phyloP scores from a whole-genome alignment of 2,888 invertebrate genomes.

The Hipparchia semele region DNA sequence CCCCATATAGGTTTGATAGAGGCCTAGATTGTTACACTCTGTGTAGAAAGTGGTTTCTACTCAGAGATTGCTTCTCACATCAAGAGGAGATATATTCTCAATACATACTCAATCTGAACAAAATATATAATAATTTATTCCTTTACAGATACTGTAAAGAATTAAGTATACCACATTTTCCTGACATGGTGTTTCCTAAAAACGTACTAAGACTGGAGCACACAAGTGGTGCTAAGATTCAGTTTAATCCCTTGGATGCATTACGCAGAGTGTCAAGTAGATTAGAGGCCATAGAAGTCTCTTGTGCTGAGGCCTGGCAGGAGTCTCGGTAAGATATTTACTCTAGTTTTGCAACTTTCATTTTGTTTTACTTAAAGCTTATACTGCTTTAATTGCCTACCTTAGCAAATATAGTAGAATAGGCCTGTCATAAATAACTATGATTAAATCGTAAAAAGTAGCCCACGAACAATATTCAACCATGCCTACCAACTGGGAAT shows the following conservation, averaged over 20 bases:
- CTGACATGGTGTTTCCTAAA: constrained; percentile 99
- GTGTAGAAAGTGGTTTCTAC: no score
- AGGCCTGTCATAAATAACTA: no score
- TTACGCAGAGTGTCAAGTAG: constrained; percentile 90
- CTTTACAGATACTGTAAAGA: constrained; percentile 86
- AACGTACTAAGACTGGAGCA: constrained; percentile 90
- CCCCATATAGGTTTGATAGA: no score
- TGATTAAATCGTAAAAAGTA: no score
- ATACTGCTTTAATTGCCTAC: no score
- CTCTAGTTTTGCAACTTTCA: background rate
- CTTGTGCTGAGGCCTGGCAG: constrained; percentile 95
- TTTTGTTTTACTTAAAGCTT: no score
- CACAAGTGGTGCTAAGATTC: constrained; percentile 86
- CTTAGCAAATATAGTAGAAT: no score
- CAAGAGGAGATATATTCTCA: no score
- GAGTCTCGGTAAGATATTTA: constrained; percentile 87
- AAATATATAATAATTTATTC: background rate
- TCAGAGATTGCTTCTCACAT: no score
- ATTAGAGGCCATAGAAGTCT: constrained; percentile 90
- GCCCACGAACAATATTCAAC: no score
- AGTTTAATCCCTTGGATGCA: constrained; percentile 96
- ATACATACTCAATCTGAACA: background rate
- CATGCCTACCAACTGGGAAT: no score
- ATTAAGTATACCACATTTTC: constrained; percentile 93
- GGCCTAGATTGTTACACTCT: no score